These are phyloP conservation scores for Leucoraja erinaceus DNA, from an alignment of 2,113 vertebrate species.

Conservation along the genomic window DNA sequence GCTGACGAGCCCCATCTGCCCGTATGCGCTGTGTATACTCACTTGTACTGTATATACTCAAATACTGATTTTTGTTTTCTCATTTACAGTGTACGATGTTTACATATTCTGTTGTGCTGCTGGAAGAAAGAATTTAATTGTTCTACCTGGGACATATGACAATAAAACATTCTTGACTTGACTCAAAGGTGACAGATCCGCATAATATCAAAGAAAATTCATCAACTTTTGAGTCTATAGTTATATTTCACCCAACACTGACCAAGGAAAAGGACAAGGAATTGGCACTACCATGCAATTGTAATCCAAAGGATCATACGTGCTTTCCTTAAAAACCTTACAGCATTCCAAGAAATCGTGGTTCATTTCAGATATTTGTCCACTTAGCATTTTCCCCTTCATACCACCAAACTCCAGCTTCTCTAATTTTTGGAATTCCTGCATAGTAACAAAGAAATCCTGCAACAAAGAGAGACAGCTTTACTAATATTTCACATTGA, in stretches of 20 bases:
- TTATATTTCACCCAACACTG: not conserved
- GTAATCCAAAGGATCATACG: conserved; percentile 52
- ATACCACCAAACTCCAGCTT: conserved; percentile 65
- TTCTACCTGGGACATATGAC: no score
- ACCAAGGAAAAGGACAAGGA: not conserved
- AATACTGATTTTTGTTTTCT: no score
- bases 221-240: not conserved
- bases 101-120: no score
- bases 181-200: no score
- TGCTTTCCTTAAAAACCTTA: conserved; percentile 55
- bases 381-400: conserved; percentile 57
- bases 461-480: conserved; percentile 46
- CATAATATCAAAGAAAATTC: not conserved
- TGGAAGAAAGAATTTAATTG: no score
- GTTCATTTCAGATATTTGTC: conserved; percentile 53
- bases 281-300: conserved; percentile 51
- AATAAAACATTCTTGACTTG: no score
- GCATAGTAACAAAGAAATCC: conserved; percentile 59
- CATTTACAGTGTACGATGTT: no score
- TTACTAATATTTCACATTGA: not conserved
- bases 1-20: no score
- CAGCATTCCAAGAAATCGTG: conserved; percentile 58
- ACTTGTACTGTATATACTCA: no score
- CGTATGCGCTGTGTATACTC: no score
- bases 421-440: conserved; percentile 70